phyloP scores from a whole-genome alignment of 2,797 vertebrate species.

The Crenichthys baileyi region DNA sequence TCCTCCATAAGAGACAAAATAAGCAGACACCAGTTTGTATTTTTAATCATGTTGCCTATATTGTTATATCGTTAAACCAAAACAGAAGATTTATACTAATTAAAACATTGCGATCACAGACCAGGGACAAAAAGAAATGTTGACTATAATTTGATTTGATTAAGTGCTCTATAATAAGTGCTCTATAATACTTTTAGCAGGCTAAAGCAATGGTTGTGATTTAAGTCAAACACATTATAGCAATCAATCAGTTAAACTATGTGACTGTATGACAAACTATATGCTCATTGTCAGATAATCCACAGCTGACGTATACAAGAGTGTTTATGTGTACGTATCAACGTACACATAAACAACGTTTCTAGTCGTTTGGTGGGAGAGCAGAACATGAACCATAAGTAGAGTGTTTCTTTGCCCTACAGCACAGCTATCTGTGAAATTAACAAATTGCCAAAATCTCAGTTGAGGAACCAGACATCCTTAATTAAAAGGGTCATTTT shows the following conservation, averaged over 20 bases:
- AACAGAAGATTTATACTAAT: constrained; percentile 9
- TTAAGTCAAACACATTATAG: background rate
- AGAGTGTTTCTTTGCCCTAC: background rate
- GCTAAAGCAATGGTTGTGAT: background rate
- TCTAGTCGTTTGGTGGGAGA: background rate
- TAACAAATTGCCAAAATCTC: background rate
- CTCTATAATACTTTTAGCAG: background rate
- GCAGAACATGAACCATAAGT: background rate
- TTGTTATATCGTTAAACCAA: background rate
- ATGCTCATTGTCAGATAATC: background rate
- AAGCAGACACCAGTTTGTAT: too few species aligned
- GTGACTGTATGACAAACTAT: background rate
- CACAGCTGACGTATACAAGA: background rate
- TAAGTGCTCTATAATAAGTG: background rate
- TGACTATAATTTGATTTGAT: background rate
- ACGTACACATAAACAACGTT: too few species aligned
- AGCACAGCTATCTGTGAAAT: background rate
- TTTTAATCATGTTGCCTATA: background rate
- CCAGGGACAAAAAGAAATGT: constrained; percentile 20
- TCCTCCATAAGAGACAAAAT: background rate
- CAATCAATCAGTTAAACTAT: background rate
- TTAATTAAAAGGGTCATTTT: background rate
- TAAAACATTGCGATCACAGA: background rate
- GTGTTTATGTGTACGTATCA: background rate
- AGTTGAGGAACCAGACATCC: background rate